Base-by-base conservation (phyloP, 1,140 invertebrate species). In the Ooceraea biroi region DNA sequence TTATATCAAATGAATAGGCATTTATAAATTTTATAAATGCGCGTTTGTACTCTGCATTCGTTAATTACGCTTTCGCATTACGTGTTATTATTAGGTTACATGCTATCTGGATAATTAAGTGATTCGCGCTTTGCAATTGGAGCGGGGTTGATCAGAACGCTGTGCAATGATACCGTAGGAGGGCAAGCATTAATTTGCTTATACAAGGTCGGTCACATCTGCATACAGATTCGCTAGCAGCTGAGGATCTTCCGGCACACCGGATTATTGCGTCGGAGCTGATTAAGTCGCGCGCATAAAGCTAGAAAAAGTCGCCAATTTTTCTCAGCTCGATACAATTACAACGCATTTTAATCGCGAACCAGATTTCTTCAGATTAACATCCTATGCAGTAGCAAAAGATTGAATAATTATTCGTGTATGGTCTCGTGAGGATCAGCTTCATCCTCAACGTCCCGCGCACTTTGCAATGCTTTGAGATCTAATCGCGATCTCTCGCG, bases 261-360 rank as follows among this genome's bases (percentile, higher is more conserved):
- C 55, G n/a, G 71, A 44, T 91, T 72, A 84, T 88, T 90, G 84
- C 30, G 80, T 82, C 41, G 72, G 74, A 83, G 73, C 77, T 72
- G 74, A 89, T 69, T 80, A 76, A 30, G 68, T 85, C 36, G 63
- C 41, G 57, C 65, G 55, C 83, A 68, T 86, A 76, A 87, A 83
- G 73, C 78, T 57, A 63, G 48, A 61, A 65, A 48, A 41, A 85
- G 7, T 36, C 36, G 61, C 72, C 83, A 83, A 87, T 78, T 87
- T 78, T 65, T 61, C 52, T 66, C 30, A 68, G 22, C 36, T 19
- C 25, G n/a, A 78, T 84, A 27, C 57, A 80, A 80, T 80, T 57
- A 69, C 69, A 69, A 69, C 11, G 41, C 36, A 17, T 57, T 46
- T 71, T 17, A 44, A 69, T 69, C 36, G 50, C 3, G 14, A 44